Percentiles rank a stretch among this genome's conserved stretches.
phyloP scores from a whole-genome alignment of 2,113 vertebrate species.

The Arizona elegans region DNA sequence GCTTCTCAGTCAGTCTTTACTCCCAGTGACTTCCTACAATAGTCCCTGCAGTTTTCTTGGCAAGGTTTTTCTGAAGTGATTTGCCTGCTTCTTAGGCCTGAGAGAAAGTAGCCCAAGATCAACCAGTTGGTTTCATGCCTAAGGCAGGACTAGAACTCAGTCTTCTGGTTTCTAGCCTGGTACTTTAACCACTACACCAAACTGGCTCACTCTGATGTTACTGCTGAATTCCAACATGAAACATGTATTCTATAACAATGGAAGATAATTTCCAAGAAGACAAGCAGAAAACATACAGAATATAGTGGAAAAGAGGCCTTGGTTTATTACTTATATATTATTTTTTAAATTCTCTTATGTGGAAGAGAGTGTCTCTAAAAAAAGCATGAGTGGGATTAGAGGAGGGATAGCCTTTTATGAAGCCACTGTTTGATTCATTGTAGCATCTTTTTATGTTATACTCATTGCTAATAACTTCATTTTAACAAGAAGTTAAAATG shows the following conservation, averaged over 20 bases:
- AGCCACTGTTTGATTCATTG: not conserved
- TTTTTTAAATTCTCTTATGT: not conserved
- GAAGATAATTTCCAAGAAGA: not conserved
- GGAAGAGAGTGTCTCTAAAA: not conserved
- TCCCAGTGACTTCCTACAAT: not conserved
- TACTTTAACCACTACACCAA: not conserved
- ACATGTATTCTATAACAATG: not conserved
- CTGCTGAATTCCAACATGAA: not conserved
- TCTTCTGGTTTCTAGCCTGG: not conserved
- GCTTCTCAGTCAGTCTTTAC: not conserved
- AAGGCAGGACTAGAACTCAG: not conserved
- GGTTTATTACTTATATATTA: not conserved
- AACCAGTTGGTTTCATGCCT: not conserved
- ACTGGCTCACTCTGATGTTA: not conserved
- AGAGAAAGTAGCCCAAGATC: not conserved
- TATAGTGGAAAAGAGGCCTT: not conserved
- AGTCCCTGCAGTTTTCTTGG: not conserved
- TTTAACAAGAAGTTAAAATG: not conserved
- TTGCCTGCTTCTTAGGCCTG: not conserved
- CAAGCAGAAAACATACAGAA: not conserved
- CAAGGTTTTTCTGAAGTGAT: not conserved
- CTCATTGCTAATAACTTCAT: not conserved
- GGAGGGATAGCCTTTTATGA: not conserved
- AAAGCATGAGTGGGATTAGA: not conserved
- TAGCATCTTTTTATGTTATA: not conserved